Evolutionary conservation across 2,113 vertebrate species (phyloP).

Genomic region (Indicator maculatus): DNA sequence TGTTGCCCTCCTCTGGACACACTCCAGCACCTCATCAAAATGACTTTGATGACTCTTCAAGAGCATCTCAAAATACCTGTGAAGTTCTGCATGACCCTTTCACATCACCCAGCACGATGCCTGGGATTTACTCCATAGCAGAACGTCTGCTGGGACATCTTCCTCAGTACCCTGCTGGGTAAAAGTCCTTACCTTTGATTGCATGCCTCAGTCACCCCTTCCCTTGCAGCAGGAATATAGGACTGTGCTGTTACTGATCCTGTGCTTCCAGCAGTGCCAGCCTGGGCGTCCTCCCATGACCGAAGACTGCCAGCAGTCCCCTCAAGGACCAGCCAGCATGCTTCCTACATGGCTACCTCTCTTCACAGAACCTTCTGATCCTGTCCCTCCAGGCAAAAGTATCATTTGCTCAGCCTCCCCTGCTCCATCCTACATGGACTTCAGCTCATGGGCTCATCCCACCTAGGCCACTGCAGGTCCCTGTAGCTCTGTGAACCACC

Average conservation of each 20-base stretch:
- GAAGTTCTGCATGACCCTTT: not conserved
- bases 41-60: not conserved
- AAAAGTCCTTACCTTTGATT: not conserved
- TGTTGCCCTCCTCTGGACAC: too few relatives aligned
- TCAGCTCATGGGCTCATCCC: not conserved
- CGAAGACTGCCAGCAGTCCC: accelerated
- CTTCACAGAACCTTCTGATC: not conserved
- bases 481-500: not conserved
- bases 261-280: not conserved
- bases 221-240: not conserved
- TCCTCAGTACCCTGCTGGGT: not conserved
- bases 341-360: not conserved
- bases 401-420: not conserved
- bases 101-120: not conserved
- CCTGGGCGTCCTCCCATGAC: too few relatives aligned
- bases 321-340: not conserved
- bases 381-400: not conserved
- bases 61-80: not conserved
- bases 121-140: not conserved
- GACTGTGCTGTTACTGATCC: not conserved
- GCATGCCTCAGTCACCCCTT: not conserved
- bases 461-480: not conserved
- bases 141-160: not conserved
- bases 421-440: not conserved
- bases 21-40: too few relatives aligned